Base-by-base conservation (phyloP, 1,140 invertebrate genomes). In the Platyscapa corneri region DNA sequence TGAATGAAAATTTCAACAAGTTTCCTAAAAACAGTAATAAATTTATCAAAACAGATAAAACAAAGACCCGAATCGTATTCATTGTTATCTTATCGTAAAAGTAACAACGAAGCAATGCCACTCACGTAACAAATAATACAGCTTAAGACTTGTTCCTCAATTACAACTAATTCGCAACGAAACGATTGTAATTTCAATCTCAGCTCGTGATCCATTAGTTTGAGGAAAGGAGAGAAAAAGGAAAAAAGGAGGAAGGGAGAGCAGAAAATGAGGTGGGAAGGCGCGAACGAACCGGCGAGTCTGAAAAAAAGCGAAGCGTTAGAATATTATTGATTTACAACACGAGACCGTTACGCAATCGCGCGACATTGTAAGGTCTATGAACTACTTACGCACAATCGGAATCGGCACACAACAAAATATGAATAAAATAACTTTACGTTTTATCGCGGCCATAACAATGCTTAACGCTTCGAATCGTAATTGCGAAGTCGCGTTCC, bases 371-470 rank as follows among this genome's bases (percentile, higher is more conserved):
- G 70, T 74, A 74, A 74, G 70, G 70, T 74, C 70, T 74, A n/a
- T 42, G 70, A 42, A 42, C 70, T 74, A 74, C 70, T 74, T 74
- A 74, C 0, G 70, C 67, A 18, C 67, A 23, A 34, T 37, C 67
- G 16, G n/a, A 74, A 42, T n/a, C 18, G 1, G 23, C 6, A 27
- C 23, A n/a, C n/a, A n/a, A n/a, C n/a, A 74, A 74, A 74, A 74
- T 74, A 42, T 74, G 37, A n/a, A 74, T 42, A 74, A 42, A 74
- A 74, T 74, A 74, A 74, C 70, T 42, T 5, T 53, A 30, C 67
- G 37, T 65, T 84, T 84, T 84, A 84, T 78, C 75, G 82, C 74
- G 82, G 30, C 37, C 82, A 34, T 84, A 84, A 84, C 82, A 84
- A 84, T 67, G 82, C 42, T 78, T 70, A 78, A 60, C 60, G 64